These are phyloP conservation scores for Chaetodon trifasciatus DNA, from an alignment of 2,797 vertebrate genomes.

Conservation along the genomic window DNA sequence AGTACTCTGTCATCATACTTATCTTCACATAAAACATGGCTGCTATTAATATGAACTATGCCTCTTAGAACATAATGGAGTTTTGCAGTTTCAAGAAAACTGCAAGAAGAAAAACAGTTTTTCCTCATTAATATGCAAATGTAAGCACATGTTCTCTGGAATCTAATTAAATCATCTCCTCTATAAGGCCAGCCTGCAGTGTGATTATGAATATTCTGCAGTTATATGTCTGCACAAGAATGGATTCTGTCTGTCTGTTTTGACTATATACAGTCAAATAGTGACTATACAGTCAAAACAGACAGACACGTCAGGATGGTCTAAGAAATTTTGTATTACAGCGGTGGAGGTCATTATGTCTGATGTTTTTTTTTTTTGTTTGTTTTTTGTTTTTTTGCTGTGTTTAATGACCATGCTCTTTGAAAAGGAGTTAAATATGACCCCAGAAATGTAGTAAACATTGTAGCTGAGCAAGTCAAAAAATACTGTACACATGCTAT, in stretches of 20 bases:
- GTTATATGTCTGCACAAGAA: background rate
- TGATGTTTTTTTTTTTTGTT: background rate
- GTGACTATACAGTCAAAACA: background rate
- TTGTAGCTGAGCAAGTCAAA: background rate
- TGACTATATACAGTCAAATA: background rate
- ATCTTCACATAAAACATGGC: constrained; percentile 54
- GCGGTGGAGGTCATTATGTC: background rate
- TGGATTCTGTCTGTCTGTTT: background rate
- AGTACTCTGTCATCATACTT: constrained; percentile 31
- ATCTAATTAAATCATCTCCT: constrained; percentile 39
- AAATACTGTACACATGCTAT: background rate
- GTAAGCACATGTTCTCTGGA: constrained; percentile 27
- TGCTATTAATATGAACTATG: constrained; percentile 40
- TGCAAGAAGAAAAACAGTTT: constrained; percentile 32
- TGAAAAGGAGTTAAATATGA: background rate
- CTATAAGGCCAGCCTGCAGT: constrained; percentile 23
- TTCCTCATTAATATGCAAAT: constrained; percentile 66
- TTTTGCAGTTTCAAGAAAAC: constrained; percentile 25
- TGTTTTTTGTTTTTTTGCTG: background rate
- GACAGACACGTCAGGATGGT: background rate
- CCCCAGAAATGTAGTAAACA: background rate
- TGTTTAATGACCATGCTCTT: background rate
- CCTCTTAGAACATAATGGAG: constrained; percentile 40
- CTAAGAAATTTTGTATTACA: background rate
- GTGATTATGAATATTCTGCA: constrained; percentile 38